A percentile compares a stretch with the other conserved stretches of the same genome.
Evolutionary conservation across 2,113 vertebrate species (phyloP).

Genomic region (Macrotis lagotis): DNA sequence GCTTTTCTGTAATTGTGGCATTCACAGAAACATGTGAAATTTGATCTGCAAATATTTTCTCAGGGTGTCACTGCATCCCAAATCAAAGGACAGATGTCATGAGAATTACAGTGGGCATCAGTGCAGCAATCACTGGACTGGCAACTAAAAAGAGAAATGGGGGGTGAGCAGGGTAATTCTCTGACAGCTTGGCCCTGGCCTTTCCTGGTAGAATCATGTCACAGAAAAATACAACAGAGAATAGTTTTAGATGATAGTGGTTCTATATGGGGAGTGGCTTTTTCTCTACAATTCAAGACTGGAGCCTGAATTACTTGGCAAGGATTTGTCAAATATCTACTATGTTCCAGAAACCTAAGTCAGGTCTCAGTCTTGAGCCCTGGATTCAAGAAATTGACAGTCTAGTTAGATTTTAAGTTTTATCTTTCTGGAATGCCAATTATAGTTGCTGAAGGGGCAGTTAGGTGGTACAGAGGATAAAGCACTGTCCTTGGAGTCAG

Average conservation of each 20-base stretch:
- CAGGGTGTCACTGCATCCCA: constrained; percentile 60
- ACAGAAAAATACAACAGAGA: not conserved
- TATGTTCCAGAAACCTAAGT: not conserved
- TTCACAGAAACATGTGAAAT: constrained; percentile 73
- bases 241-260: not conserved
- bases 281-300: not conserved
- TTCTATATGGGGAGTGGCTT: not conserved
- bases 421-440: not conserved
- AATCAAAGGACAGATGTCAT: constrained; percentile 47
- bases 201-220: not conserved
- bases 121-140: not conserved
- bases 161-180: not conserved
- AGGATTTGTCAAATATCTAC: not conserved
- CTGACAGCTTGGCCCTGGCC: not conserved
- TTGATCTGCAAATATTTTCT: constrained; percentile 74
- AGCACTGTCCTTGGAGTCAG: too few species aligned
- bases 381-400: not conserved
- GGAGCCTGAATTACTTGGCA: not conserved
- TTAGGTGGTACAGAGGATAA: too few species aligned
- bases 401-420: not conserved
- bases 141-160: not conserved
- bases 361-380: not conserved
- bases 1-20: constrained; percentile 71
- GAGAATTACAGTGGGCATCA: constrained; percentile 6
- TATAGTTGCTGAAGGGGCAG: not conserved